Base-by-base conservation (phyloP, 2,888 invertebrate species). In the Pachycephus smyrnensis region DNA sequence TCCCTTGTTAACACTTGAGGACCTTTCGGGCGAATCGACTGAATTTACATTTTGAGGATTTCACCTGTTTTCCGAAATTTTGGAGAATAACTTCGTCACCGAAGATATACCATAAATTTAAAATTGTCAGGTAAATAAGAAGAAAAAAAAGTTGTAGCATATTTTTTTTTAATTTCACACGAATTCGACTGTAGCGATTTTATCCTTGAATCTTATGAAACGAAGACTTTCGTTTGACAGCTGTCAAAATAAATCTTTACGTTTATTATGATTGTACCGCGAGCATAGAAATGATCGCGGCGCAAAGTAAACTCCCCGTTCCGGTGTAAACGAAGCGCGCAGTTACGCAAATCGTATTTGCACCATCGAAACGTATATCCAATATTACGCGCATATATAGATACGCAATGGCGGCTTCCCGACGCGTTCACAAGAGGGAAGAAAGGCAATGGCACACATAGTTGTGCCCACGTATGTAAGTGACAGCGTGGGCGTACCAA, bases 401-500 rank as follows among this genome's bases (percentile, higher is more conserved):
- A 71, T 71, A 33, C 12, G 71, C 71, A 71, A 33, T 15, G 71
- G 71, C 31, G 71, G 71, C 33, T 31, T 35, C 15, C 11, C 71
- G 23, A 71, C 32, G 71, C 71, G 31, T 12, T 71, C 30, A 33
- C 71, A 71, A 33, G 71, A 31, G 4, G 30, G 71, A 71, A 55
- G 23, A 23, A 55, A 55, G 55, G 30, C 75, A 73, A 76, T 76
- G 76, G 76, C 79, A 79, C 79, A 68, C 79, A 79, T 79, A 79
- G 76, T 76, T 79, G 55, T 68, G 74, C 79, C 79, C 79, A 79
- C 79, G 76, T 76, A 75, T n/a, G 75, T 12, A n/a, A 75, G 74
- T 37, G 40, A 32, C 55, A 76, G 80, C 81, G 83, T 84, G 80
- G 83, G 83, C 79, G 82, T 81, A 12, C 31, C 79, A 78, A 77